Evolutionary conservation across 2,888 invertebrate species (phyloP).

Genomic region (Baccha elongata): DNA sequence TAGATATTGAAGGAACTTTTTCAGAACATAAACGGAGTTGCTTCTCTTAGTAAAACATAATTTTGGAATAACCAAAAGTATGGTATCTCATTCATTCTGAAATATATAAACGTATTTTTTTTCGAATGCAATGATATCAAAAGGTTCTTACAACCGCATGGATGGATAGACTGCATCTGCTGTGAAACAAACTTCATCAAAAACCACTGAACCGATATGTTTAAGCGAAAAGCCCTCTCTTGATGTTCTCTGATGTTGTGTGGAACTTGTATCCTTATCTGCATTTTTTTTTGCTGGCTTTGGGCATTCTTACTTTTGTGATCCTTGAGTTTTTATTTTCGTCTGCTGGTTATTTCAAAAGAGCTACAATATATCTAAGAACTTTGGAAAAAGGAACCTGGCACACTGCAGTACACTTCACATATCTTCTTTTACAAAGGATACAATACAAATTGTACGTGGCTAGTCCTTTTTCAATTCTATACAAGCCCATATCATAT

Average conservation of each 20-base stretch:
- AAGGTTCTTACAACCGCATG: constrained; percentile 38
- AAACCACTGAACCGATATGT: constrained; percentile 58
- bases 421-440: constrained; percentile 10
- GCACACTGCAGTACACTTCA: constrained; percentile 17
- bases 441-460: constrained; percentile 47
- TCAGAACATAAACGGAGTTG: too few species aligned
- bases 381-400: constrained; percentile 1
- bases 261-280: constrained; percentile 36
- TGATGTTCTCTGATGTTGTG: constrained; percentile 1
- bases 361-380: constrained; percentile 4
- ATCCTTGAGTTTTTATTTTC: constrained; percentile 7
- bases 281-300: constrained; percentile 32
- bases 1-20: too few species aligned
- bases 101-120: constrained; percentile 12
- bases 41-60: too few species aligned
- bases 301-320: constrained; percentile 20
- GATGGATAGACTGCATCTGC: constrained; percentile 40
- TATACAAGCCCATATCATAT: constrained; percentile 34
- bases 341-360: neutral
- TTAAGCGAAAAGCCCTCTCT: constrained; percentile 45
- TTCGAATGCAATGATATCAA: constrained; percentile 55
- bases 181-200: constrained; percentile 54
- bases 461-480: constrained; percentile 26
- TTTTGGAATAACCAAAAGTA: constrained; percentile 30
- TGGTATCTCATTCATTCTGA: constrained; percentile 14